Evolutionary conservation across 2,797 vertebrate genomes (phyloP).

Genomic region (Florisuga fusca): DNA sequence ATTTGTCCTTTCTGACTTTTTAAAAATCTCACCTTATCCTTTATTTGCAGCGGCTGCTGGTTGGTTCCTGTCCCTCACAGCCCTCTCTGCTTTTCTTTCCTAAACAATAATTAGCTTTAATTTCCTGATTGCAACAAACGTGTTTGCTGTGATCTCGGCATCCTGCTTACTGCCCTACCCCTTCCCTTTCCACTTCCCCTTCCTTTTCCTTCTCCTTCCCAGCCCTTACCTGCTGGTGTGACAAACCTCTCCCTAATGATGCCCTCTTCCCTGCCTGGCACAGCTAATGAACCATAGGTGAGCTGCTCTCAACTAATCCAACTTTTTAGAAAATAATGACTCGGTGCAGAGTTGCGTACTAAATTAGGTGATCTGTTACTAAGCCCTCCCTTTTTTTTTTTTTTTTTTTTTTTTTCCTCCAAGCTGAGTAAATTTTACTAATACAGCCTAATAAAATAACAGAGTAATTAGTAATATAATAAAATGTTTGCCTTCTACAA

Average conservation of each 20-base stretch:
- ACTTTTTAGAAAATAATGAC: constrained; percentile 76
- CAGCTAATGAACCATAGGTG: constrained; percentile 48
- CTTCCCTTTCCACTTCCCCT: neutral
- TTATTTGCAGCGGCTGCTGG: rapidly evolving
- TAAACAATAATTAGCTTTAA: neutral
- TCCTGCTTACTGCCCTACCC: neutral
- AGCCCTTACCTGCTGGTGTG: constrained; percentile 56
- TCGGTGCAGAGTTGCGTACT: constrained; percentile 60
- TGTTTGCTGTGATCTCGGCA: neutral
- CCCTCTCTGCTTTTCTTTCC: neutral
- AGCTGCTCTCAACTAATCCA: constrained; percentile 75
- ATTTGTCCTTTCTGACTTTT: constrained; percentile 12
- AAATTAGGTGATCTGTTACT: constrained; percentile 75
- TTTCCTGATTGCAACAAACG: neutral
- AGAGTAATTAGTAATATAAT: constrained; percentile 70
- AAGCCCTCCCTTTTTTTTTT: constrained; percentile 45
- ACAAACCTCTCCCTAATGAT: constrained; percentile 53
- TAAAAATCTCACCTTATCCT: neutral
- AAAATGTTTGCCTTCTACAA: constrained; percentile 61
- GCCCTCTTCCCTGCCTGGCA: constrained; percentile 61
- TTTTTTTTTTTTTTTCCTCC: constrained; percentile 15
- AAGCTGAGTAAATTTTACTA: constrained; percentile 69
- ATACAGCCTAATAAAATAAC: constrained; percentile 69
- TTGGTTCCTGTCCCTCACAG: neutral
- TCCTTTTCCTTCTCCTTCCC: neutral